phyloP scores from a whole-genome alignment of 1,140 invertebrate genomes.

The Drosophila neocordata region DNA sequence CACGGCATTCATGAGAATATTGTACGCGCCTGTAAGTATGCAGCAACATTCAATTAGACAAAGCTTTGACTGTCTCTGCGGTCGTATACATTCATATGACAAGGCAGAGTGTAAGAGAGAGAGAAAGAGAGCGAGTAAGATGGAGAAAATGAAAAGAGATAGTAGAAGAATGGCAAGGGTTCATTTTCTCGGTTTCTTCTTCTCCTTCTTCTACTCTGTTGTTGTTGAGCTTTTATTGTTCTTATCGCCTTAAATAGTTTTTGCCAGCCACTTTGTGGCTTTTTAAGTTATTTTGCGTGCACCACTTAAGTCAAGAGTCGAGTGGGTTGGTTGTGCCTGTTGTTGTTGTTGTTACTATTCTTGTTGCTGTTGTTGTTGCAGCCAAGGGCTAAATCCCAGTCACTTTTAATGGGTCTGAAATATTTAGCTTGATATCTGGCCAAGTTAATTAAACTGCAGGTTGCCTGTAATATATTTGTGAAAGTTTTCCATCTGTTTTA shows the following conservation, averaged over 20 bases:
- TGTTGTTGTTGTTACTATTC: neutral
- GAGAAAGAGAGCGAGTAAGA: neutral
- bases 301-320: conserved; percentile 56
- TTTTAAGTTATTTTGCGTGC: conserved; percentile 80
- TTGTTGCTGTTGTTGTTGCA: neutral
- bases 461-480: conserved; percentile 4
- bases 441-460: conserved; percentile 56
- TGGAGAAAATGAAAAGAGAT: neutral
- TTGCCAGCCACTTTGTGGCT: conserved; percentile 78
- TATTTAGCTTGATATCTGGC: conserved; percentile 53
- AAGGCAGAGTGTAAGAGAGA: neutral
- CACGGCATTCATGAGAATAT: conserved; percentile 40
- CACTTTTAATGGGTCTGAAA: conserved; percentile 9
- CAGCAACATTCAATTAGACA: conserved; percentile 48
- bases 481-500: conserved; percentile 39
- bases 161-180: neutral
- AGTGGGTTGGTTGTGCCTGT: neutral
- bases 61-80: conserved; percentile 8
- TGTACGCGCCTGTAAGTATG: conserved; percentile 66
- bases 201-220: neutral
- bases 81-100: neutral
- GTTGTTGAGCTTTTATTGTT: conserved; percentile 57
- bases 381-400: conserved; percentile 3
- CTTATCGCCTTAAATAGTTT: conserved; percentile 78
- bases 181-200: neutral